Base-by-base conservation (phyloP, 2,888 invertebrate species). In the Deilephila elpenor region DNA sequence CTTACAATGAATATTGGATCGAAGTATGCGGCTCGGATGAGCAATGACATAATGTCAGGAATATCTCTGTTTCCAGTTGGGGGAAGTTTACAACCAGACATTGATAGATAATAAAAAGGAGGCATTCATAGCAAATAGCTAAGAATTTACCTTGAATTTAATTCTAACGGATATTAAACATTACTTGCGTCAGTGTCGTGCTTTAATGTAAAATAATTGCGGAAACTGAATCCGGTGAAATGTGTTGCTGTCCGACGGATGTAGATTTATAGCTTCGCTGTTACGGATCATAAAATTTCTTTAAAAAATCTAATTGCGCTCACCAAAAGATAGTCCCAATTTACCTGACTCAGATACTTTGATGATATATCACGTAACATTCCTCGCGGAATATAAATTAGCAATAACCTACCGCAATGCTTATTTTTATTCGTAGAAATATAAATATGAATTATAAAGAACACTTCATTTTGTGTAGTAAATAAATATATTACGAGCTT, bases 101-200 rank as follows among this genome's bases (percentile, higher is more conserved):
- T 5, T n/a, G 14, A 8, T 20, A 20, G 20, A 7, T 67, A 6
- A 7, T 67, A 6, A 67, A 67, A 20, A 67, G 17, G 20, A 5
- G n/a, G 64, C 25, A 59, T 64, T 37, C 56, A 19, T 14, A 73
- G 51, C 25, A 67, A 51, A 51, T 44, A 25, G 51, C 5, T 25
- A 14, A 17, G 61, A 59, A 75, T 76, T 75, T 72, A 75, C 82
- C 80, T 82, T 80, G 79, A 76, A 74, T 80, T 71, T 82, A 83
- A 81, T 81, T 82, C 74, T 73, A 74, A 71, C 59, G 74, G 80
- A 78, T 79, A 77, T 76, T 76, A 76, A 78, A 75, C 61, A 71
- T 67, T 51, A 60, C 59, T 72, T 70, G 71, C 79, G 77, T 79
- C 80, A 78, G 62, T 64, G 67, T 53, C 71, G 25, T 37, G 70